Evolutionary conservation across 2,113 vertebrate species (phyloP).

Genomic region (Cacatua alba): DNA sequence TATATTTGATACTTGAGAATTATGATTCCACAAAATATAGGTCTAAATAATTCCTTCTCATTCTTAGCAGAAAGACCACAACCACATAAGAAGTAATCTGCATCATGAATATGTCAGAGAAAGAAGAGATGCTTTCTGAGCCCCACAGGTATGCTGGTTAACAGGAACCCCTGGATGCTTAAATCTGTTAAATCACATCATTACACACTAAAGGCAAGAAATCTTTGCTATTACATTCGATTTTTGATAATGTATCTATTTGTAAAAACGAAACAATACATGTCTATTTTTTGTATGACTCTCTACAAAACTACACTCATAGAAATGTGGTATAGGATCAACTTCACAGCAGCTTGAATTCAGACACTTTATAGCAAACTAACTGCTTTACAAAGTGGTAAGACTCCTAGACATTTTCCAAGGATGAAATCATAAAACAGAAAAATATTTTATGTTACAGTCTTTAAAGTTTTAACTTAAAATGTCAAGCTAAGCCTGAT

Average conservation of each 20-base stretch:
- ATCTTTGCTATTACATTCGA: neutral
- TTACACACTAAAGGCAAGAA: neutral
- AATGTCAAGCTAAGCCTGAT: neutral
- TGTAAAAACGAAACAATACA: neutral
- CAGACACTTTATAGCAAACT: neutral
- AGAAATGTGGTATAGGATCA: neutral
- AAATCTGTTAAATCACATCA: neutral
- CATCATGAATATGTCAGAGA: neutral
- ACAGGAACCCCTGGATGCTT: neutral
- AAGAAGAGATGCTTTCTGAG: neutral
- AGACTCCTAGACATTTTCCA: neutral
- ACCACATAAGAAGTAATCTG: neutral
- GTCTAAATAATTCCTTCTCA: neutral
- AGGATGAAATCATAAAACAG: neutral
- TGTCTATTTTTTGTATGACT: neutral
- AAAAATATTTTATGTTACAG: neutral
- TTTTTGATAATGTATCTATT: neutral
- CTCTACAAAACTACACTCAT: neutral
- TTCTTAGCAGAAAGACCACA: neutral
- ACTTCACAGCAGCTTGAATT: neutral
- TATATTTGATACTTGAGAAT: neutral
- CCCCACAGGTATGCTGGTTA: neutral
- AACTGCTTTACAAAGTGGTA: neutral
- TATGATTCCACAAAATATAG: neutral
- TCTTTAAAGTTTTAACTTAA: conserved; percentile 7